These are phyloP conservation scores for Amblyjoppa proteus DNA, from an alignment of 2,888 invertebrate genomes.

Conservation along the genomic window DNA sequence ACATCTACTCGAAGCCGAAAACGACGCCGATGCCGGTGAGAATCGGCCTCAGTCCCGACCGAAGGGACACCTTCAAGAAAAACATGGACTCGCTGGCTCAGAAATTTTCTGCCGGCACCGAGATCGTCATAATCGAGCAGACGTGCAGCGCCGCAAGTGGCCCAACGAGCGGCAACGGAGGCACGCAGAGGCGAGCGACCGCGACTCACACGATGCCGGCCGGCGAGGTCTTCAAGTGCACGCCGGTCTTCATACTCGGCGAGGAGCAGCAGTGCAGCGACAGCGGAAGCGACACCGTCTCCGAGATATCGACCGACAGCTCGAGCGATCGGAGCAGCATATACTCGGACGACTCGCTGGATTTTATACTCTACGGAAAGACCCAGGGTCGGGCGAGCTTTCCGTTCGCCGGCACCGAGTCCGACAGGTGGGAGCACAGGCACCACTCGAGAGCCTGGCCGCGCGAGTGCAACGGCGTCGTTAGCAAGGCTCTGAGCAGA, in stretches of 20 bases:
- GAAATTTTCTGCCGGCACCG: constrained; percentile 81
- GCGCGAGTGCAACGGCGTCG: constrained; percentile 85
- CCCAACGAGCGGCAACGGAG: constrained; percentile 42
- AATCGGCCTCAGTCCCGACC: constrained; percentile 83
- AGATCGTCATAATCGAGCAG: constrained; percentile 81
- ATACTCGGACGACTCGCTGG: constrained; percentile 85
- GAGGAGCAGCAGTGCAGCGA: constrained; percentile 83
- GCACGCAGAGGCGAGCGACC: constrained; percentile 80
- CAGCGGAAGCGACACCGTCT: constrained; percentile 85
- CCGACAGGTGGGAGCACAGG: constrained; percentile 80
- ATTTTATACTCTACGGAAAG: constrained; percentile 84
- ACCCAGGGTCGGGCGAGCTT: constrained; percentile 82
- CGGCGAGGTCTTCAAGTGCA: constrained; percentile 84
- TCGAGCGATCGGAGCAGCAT: constrained; percentile 86
- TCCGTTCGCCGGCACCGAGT: constrained; percentile 80
- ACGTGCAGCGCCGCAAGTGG: constrained; percentile 36
- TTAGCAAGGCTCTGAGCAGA: constrained; percentile 84
- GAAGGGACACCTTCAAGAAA: constrained; percentile 84
- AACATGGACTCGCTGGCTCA: constrained; percentile 85
- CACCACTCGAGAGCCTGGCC: constrained; percentile 81
- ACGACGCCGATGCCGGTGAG: constrained; percentile 74
- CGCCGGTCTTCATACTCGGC: constrained; percentile 84
- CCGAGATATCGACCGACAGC: constrained; percentile 86
- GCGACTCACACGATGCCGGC: constrained; percentile 85
- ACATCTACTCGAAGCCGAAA: constrained; percentile 74